Evolutionary conservation across 23 tunicate species (phyloP).

Genomic region (Botrylloides violaceus): DNA sequence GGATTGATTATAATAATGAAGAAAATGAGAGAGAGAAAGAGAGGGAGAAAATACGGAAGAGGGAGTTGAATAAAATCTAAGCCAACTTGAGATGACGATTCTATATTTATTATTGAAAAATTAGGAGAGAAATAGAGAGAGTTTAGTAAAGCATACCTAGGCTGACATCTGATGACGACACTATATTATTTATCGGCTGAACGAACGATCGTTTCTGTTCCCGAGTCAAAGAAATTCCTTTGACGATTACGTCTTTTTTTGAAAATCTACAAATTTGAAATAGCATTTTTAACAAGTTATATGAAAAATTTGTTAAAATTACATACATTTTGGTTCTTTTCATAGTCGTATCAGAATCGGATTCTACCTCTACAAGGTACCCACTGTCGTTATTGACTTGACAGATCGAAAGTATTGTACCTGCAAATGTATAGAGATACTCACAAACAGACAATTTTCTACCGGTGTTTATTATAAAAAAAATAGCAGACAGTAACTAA

Average conservation of each 20-base stretch:
- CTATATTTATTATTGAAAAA: too few relatives aligned
- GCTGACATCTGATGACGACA: slow-evolving; percentile 15
- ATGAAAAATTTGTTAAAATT: neutral
- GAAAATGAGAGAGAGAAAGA: too few relatives aligned
- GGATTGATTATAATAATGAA: too few relatives aligned
- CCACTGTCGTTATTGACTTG: neutral
- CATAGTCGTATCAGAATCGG: neutral
- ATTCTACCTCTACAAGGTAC: neutral
- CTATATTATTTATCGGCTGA: slow-evolving; percentile 5
- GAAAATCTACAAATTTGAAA: neutral
- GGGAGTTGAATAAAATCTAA: too few relatives aligned
- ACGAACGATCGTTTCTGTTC: neutral
- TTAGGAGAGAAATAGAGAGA: too few relatives aligned
- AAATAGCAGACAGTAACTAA: too few relatives aligned
- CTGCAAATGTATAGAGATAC: neutral
- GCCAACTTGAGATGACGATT: too few relatives aligned
- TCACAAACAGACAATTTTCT: neutral
- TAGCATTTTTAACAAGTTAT: neutral
- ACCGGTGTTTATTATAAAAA: neutral
- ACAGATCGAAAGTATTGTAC: neutral
- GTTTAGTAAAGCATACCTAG: too few relatives aligned
- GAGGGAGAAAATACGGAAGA: too few relatives aligned
- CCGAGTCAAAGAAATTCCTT: neutral
- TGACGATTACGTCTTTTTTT: slow-evolving; percentile 15
- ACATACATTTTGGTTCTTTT: neutral